Percentiles rank a stretch among this genome's conserved stretches.
Conservation (phyloP, 2,888 invertebrate species). For the Heliothis peltigera region DNA sequence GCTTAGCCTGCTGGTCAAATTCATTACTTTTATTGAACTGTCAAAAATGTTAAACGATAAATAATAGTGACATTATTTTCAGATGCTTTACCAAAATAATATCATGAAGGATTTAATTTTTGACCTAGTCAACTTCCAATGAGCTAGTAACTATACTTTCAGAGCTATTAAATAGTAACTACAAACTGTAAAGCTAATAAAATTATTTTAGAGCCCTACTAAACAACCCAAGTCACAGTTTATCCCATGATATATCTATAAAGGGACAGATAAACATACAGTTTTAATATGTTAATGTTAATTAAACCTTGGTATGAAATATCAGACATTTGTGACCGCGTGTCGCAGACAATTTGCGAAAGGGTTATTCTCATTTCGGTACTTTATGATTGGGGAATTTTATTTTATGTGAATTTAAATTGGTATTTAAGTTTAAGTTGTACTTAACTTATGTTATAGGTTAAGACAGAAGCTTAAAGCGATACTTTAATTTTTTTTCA, state of each 20-base stretch:
- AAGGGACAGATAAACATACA: constrained; percentile 24
- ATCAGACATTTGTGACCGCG: constrained; percentile 15
- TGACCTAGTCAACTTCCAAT: no score
- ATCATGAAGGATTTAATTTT: no score
- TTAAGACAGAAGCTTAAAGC: no score
- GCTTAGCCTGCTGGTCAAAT: no score
- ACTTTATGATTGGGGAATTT: constrained; percentile 3
- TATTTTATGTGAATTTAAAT: not conserved
- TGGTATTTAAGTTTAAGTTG: no score
- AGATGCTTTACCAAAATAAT: no score
- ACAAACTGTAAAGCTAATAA: constrained; percentile 3
- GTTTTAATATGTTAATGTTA: constrained; percentile 16
- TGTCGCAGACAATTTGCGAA: not conserved
- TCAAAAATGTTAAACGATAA: no score
- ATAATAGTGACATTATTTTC: no score
- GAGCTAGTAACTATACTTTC: no score
- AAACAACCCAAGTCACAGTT: constrained; percentile 8
- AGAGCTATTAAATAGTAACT: not conserved
- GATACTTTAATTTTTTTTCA: no score
- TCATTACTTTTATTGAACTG: no score
- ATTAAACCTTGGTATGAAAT: constrained; percentile 35
- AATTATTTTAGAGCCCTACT: not conserved
- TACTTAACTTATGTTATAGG: no score
- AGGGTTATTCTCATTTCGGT: not conserved
- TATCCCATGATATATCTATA: constrained; percentile 15